Evolutionary conservation across 1,140 invertebrate genomes (phyloP).

Genomic region (Homarus americanus): DNA sequence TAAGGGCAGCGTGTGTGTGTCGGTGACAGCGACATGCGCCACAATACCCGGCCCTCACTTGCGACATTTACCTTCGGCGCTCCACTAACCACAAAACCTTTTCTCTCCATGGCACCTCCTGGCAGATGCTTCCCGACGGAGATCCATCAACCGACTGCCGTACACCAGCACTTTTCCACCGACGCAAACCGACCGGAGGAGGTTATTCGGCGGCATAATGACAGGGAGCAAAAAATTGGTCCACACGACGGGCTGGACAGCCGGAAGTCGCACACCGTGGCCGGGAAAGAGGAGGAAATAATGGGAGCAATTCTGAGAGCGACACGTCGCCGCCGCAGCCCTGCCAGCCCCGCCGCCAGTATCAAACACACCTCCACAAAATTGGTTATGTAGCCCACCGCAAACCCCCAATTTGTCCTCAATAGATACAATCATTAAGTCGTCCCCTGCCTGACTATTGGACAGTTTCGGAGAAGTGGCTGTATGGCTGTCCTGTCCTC

Average conservation of each 20-base stretch:
- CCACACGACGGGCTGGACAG: background rate
- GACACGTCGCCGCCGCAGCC: background rate
- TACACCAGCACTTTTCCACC: background rate
- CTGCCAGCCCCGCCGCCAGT: too few relatives aligned
- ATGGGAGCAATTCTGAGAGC: background rate
- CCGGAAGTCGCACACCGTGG: background rate
- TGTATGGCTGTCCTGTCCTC: background rate
- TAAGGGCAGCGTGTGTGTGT: background rate
- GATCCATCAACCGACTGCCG: background rate
- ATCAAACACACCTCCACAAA: background rate
- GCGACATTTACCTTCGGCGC: background rate
- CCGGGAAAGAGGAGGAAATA: background rate
- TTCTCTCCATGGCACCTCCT: background rate
- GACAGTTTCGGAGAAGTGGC: background rate
- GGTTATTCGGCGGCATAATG: background rate
- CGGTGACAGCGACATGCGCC: background rate
- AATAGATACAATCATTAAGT: slow-evolving; percentile 8
- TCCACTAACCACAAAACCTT: background rate
- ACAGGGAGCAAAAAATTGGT: background rate
- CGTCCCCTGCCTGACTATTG: background rate
- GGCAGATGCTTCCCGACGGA: background rate
- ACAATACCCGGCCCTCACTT: background rate
- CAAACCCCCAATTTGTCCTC: slow-evolving; percentile 6
- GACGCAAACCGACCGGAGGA: background rate
- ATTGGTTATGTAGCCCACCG: background rate